Conservation (phyloP, 2,888 invertebrate genomes). For the Seira ritae region DNA sequence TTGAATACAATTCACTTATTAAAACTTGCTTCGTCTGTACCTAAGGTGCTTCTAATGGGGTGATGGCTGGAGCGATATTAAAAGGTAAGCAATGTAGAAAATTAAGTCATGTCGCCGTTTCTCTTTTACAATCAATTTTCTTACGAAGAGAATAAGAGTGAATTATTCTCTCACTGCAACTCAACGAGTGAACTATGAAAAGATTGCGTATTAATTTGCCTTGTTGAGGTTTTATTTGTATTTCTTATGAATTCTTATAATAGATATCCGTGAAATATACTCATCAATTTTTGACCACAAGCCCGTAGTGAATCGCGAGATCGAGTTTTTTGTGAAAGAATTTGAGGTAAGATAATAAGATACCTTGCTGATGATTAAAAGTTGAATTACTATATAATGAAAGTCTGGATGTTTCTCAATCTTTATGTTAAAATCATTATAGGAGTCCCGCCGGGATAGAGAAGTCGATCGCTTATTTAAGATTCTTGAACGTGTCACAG, state of each 20-base stretch:
- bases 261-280: conserved; percentile 90
- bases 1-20: too few relatives aligned
- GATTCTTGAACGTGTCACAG: conserved; percentile 85
- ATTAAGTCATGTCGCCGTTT: conserved; percentile 55
- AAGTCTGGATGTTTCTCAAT: neutral
- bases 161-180: too few relatives aligned
- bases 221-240: too few relatives aligned
- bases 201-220: too few relatives aligned
- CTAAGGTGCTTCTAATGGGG: too few relatives aligned
- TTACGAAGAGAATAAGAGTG: too few relatives aligned
- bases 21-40: too few relatives aligned
- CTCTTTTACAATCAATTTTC: too few relatives aligned
- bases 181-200: too few relatives aligned
- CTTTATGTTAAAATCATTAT: conserved; percentile 10
- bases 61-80: conserved; percentile 68
- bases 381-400: neutral
- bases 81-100: conserved; percentile 59
- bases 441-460: conserved; percentile 87
- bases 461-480: conserved; percentile 88
- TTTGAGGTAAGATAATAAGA: conserved; percentile 84
- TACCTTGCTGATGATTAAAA: neutral
- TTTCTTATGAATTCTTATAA: too few relatives aligned
- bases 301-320: conserved; percentile 90
- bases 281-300: conserved; percentile 90
- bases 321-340: conserved; percentile 87